phyloP scores from a whole-genome alignment of 2,113 vertebrate species.

The Psilopsiagon aurifrons region DNA sequence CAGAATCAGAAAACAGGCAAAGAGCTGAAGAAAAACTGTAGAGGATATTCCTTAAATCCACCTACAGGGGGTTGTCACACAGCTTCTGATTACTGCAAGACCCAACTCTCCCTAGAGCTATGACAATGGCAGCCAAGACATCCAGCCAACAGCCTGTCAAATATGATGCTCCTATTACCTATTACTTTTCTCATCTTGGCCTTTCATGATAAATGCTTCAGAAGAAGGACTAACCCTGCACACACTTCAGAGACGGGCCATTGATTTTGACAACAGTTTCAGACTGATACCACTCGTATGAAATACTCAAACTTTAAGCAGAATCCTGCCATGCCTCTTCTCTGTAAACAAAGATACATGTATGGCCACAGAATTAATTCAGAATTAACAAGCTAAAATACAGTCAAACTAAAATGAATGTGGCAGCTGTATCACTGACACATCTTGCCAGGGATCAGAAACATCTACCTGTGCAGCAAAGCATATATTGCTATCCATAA shows the following conservation, averaged over 20 bases:
- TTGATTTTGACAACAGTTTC: neutral
- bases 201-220: neutral
- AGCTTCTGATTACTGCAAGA: neutral
- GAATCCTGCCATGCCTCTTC: neutral
- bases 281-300: neutral
- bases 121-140: neutral
- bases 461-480: neutral
- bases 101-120: neutral
- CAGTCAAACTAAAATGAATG: neutral
- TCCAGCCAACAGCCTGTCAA: neutral
- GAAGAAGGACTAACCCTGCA: neutral
- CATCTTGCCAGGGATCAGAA: neutral
- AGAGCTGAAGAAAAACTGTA: neutral
- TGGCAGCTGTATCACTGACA: neutral
- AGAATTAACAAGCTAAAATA: neutral
- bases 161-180: neutral
- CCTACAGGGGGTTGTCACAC: neutral
- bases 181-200: neutral
- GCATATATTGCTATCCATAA: neutral
- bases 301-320: neutral
- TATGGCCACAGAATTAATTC: neutral
- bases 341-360: neutral
- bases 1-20: neutral
- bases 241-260: rapidly evolving
- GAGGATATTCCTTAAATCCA: neutral